phyloP scores from a whole-genome alignment of 2,113 vertebrate species.

The Cynopterus brachyotis region DNA sequence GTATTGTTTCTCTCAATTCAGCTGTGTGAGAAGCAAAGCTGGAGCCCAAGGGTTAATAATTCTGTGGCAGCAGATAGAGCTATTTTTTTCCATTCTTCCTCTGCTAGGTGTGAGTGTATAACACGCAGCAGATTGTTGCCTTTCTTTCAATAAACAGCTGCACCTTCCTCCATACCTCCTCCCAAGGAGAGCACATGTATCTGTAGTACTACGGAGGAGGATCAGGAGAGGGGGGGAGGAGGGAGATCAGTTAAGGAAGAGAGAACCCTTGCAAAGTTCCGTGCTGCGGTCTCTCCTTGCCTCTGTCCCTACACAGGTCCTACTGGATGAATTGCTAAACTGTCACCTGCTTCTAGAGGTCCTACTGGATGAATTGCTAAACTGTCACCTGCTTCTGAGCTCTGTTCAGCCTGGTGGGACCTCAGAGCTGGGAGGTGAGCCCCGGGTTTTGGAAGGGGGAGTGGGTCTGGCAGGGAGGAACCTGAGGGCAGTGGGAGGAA shows the following conservation, averaged over 20 bases:
- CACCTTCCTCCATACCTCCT: conserved; percentile 35
- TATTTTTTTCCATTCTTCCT: not conserved
- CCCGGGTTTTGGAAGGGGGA: conserved; percentile 40
- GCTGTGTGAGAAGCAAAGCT: conserved; percentile 24
- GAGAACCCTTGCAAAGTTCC: conserved; percentile 55
- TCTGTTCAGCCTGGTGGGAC: conserved; percentile 49
- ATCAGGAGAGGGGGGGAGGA: not conserved
- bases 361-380: conserved; percentile 40
- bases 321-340: conserved; percentile 37
- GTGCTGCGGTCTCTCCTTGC: conserved; percentile 1
- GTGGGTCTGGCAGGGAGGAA: not conserved
- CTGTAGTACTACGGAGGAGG: conserved; percentile 70
- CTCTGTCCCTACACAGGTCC: not conserved
- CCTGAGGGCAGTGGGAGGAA: not conserved
- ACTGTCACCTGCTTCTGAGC: conserved; percentile 54
- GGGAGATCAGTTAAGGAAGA: not conserved
- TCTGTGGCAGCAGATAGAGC: not conserved
- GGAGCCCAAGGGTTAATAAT: conserved; percentile 69
- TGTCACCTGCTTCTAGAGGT: conserved; percentile 59
- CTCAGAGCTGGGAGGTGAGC: conserved; percentile 71
- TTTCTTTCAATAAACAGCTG: conserved; percentile 50
- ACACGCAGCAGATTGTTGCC: conserved; percentile 20
- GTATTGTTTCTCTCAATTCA: conserved; percentile 72
- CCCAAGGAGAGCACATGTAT: conserved; percentile 65
- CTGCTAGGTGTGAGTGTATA: conserved; percentile 51